These are phyloP conservation scores for Halcyon leucocephala DNA, from an alignment of 2,797 vertebrate genomes.

Conservation along the genomic window DNA sequence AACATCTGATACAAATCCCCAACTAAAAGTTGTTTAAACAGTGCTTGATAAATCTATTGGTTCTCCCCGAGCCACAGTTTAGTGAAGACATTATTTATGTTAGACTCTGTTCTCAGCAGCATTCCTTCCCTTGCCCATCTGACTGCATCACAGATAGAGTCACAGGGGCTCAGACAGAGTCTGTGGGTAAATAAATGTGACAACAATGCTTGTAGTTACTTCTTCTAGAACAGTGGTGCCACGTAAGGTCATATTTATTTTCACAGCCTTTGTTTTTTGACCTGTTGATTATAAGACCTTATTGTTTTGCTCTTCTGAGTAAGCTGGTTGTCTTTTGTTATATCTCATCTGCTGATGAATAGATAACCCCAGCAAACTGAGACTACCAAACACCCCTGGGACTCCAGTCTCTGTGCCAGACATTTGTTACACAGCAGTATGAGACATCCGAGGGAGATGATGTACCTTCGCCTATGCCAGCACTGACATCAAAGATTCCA, in stretches of 20 bases:
- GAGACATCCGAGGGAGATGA: neutral
- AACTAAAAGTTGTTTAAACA: neutral
- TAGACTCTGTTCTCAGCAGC: neutral
- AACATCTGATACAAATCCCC: neutral
- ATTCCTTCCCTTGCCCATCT: neutral
- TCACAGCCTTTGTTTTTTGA: constrained; percentile 49
- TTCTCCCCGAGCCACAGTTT: neutral
- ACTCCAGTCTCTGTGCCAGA: neutral
- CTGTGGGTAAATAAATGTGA: constrained; percentile 39
- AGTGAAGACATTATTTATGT: neutral
- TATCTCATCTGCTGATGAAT: constrained; percentile 47
- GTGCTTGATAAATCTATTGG: neutral
- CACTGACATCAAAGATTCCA: neutral
- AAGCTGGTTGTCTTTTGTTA: constrained; percentile 53
- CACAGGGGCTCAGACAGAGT: neutral
- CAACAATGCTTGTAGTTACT: constrained; percentile 39
- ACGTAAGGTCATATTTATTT: constrained; percentile 48
- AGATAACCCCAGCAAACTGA: neutral
- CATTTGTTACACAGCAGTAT: neutral
- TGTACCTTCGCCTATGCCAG: neutral
- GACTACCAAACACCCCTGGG: neutral
- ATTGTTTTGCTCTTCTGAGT: constrained; percentile 55
- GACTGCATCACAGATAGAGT: neutral
- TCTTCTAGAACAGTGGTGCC: neutral
- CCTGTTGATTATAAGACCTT: constrained; percentile 58